Percentiles rank a stretch among this genome's conserved stretches.
phyloP scores from a whole-genome alignment of 2,888 invertebrate genomes.

The Nephrotoma appendiculata region DNA sequence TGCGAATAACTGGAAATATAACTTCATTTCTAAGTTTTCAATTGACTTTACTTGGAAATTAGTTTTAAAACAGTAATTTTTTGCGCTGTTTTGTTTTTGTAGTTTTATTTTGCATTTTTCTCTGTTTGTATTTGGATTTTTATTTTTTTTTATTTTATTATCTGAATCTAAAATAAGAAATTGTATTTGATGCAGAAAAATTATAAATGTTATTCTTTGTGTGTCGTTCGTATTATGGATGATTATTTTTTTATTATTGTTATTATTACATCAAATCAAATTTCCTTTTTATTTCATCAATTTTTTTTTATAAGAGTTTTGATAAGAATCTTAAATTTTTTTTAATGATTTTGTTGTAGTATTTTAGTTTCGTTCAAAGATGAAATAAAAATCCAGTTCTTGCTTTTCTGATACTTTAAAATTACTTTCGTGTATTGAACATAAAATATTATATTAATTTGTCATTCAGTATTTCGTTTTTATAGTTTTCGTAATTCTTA shows the following conservation, averaged over 20 bases:
- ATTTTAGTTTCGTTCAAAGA: background rate
- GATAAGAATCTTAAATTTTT: constrained; percentile 2
- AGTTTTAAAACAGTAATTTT: background rate
- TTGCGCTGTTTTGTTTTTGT: background rate
- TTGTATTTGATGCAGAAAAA: constrained; percentile 3
- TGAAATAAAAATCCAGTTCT: background rate
- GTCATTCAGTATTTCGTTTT: constrained; percentile 1
- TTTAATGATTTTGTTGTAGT: background rate
- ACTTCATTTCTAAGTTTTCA: constrained; percentile 9
- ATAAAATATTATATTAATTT: background rate
- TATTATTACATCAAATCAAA: background rate
- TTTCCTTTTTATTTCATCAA: background rate
- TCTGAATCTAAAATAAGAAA: background rate
- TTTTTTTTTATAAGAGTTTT: background rate
- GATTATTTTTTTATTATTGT: background rate
- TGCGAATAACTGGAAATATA: constrained; percentile 8
- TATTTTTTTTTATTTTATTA: background rate
- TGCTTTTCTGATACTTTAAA: background rate
- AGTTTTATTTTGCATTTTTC: background rate
- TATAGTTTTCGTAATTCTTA: background rate
- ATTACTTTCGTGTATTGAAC: background rate
- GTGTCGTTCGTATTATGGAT: background rate
- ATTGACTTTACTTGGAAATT: constrained; percentile 8
- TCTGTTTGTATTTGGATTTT: background rate
- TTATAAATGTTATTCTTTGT: constrained; percentile 1